phyloP scores from a whole-genome alignment of 1,140 invertebrate genomes.

The Heliothis virescens region DNA sequence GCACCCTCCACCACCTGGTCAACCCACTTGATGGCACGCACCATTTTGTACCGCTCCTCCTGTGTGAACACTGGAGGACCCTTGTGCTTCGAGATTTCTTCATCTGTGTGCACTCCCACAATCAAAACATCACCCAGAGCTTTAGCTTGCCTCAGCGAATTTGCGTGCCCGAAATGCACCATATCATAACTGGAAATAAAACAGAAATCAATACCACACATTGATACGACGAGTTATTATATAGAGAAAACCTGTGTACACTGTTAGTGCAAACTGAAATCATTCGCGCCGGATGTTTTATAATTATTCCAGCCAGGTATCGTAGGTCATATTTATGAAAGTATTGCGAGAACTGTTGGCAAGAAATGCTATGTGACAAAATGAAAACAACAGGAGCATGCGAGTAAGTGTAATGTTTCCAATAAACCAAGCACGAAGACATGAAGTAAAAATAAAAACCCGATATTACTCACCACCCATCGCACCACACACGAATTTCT shows the following conservation, averaged over 20 bases:
- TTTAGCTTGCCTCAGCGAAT: conserved; percentile 98
- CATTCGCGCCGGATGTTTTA: conserved; percentile 48
- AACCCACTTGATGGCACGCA: conserved; percentile 99
- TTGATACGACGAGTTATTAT: conserved; percentile 9
- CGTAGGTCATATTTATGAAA: not conserved
- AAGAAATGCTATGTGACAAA: not conserved
- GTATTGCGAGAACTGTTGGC: not conserved
- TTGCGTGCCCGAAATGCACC: conserved; percentile 99
- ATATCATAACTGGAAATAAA: conserved; percentile 94
- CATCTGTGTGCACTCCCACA: conserved; percentile 99
- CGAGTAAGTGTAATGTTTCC: conserved; percentile 13
- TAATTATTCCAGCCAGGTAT: conserved; percentile 19
- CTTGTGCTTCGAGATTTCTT: conserved; percentile 99
- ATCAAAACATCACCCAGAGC: conserved; percentile 98
- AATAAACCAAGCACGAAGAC: conserved; percentile 8
- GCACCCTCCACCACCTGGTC: conserved; percentile 99
- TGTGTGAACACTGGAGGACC: conserved; percentile 99
- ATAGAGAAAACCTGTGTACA: conserved; percentile 31
- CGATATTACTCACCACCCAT: conserved; percentile 92
- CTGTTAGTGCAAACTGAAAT: conserved; percentile 10
- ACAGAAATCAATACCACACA: conserved; percentile 3
- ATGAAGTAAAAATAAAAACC: conserved; percentile 52
- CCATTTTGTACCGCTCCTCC: conserved; percentile 99
- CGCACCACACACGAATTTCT: conserved; percentile 95
- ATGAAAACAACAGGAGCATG: not conserved